A percentile compares a stretch with the other conserved stretches of the same genome.
phyloP scores from a whole-genome alignment of 2,113 vertebrate genomes.

The Calcarius ornatus region DNA sequence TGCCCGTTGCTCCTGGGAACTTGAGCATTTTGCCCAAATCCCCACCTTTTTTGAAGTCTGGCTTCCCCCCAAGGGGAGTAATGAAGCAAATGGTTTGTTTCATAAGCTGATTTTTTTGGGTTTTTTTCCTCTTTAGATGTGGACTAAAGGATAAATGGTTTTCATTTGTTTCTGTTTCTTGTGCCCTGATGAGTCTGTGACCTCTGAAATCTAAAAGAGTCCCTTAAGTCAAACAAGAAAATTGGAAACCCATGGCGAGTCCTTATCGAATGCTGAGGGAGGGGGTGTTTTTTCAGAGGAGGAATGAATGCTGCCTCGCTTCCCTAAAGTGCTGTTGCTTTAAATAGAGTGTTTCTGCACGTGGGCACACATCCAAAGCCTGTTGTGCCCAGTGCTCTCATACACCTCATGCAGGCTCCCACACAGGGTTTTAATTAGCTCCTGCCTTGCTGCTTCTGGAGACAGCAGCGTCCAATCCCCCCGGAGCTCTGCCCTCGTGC shows the following conservation, averaged over 20 bases:
- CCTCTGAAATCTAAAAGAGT: slow-evolving; percentile 35
- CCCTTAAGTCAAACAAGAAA: background rate
- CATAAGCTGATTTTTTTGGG: background rate
- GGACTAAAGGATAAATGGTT: background rate
- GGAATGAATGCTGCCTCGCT: background rate
- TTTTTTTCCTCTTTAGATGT: background rate
- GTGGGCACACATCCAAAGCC: slow-evolving; percentile 28
- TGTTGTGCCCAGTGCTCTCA: slow-evolving; percentile 37
- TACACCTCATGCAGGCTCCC: slow-evolving; percentile 53
- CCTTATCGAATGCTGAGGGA: background rate
- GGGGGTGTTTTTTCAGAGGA: background rate
- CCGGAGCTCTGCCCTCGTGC: background rate
- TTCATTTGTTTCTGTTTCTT: slow-evolving; percentile 23
- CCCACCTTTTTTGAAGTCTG: background rate
- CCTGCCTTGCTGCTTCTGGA: slow-evolving; percentile 40
- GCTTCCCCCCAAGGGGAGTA: background rate
- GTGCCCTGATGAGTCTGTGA: background rate
- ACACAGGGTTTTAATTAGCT: slow-evolving; percentile 60
- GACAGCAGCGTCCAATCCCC: background rate
- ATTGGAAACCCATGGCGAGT: background rate
- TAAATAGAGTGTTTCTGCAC: slow-evolving; percentile 46
- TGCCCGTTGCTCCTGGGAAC: rapidly evolving
- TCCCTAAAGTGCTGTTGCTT: slow-evolving; percentile 22
- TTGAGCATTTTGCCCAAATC: background rate
- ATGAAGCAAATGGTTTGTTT: background rate